Evolutionary conservation across 2,888 invertebrate species (phyloP).

Genomic region (Polyommatus iphigenia): DNA sequence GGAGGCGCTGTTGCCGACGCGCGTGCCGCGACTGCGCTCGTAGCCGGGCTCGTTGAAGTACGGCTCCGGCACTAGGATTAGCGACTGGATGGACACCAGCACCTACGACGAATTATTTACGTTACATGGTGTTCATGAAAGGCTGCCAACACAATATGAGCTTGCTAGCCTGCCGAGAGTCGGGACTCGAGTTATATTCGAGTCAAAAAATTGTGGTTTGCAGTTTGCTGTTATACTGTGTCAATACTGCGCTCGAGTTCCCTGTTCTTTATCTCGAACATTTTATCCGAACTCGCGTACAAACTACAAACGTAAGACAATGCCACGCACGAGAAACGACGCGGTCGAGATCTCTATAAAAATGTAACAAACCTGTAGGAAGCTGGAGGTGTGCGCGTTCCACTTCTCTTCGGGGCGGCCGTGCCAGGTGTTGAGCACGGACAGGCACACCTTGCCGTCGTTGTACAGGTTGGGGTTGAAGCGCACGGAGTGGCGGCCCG

Average conservation of each 20-base stretch:
- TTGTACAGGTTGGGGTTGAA: constrained; percentile 97
- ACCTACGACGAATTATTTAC: constrained; percentile 76
- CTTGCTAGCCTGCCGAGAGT: neutral
- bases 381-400: constrained; percentile 97
- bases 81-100: constrained; percentile 94
- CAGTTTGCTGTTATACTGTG: neutral
- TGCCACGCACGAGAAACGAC: too few species aligned
- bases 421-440: constrained; percentile 97
- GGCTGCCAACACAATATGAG: neutral
- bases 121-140: neutral
- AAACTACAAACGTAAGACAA: too few species aligned
- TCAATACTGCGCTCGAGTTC: neutral
- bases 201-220: neutral
- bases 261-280: too few species aligned
- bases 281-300: too few species aligned
- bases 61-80: constrained; percentile 95
- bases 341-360: too few species aligned
- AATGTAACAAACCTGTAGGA: constrained; percentile 82
- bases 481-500: constrained; percentile 92
- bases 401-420: constrained; percentile 98
- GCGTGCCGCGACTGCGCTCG: constrained; percentile 93
- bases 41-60: constrained; percentile 98
- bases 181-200: neutral
- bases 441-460: constrained; percentile 95
- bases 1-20: constrained; percentile 92